Evolutionary conservation across 92 coral and sea anemone genomes (phyloP), one percentile per base, ranked within the genome.

Genomic region (Montipora capitata): DNA sequence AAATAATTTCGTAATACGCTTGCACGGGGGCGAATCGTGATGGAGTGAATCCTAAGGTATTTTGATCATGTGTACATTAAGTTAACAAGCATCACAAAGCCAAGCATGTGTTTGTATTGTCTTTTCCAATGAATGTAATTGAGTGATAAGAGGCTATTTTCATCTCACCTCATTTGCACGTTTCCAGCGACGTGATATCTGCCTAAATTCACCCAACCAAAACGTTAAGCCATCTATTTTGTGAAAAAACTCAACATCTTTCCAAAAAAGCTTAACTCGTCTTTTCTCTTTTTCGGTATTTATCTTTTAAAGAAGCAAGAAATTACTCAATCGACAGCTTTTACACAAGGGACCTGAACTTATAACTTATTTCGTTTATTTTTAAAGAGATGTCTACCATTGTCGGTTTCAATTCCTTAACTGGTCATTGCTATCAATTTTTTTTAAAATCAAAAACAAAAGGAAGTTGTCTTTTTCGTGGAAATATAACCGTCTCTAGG

Each of bases 11-110:
- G 14, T 54, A 12, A 6, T 48, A 48, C 35, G 52, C 6, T 5
- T 10, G 10, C 6, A 48, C 52, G 10, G 52, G 58, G 44, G 65
- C 35, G 68, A 74, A 89, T 72, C 77, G 70, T 27, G 35, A 58
- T 54, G 48, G 66, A 70, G 87, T 76, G 87, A 81, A 61, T 87
- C 76, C 72, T 15, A 74, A 57, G 87, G 91, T 67, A 87, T 87
- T 83, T 76, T 68, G 20, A 74, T 83, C 76, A 77, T 81, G 74
- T 14, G 8, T 67, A 67, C 44, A 39, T 79, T 5, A 14, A 18
- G 16, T 63, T 83, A 72, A 72, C 80, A 72, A 42, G 16, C 79
- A 61, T 15, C 58, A 56, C 56, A 43, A 40, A 8, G 73, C 77
- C 39, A 43, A 65, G 80, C 87, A 83, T 72, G 87, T 83, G 87